Conservation (phyloP, 2,888 invertebrate genomes). For the Tyria jacobaeae region DNA sequence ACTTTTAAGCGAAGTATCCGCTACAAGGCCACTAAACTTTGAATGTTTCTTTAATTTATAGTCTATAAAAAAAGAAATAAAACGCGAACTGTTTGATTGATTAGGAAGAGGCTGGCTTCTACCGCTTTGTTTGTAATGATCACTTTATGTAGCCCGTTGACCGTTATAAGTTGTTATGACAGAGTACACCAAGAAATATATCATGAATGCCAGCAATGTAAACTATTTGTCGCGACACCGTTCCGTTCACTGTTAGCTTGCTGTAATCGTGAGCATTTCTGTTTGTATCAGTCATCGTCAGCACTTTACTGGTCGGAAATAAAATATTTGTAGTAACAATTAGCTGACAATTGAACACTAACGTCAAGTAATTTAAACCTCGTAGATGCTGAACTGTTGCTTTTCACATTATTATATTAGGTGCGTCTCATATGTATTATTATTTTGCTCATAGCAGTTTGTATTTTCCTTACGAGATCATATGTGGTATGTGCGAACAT, state of each 20-base stretch:
- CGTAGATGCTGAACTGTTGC: neutral
- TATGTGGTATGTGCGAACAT: neutral
- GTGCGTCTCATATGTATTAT: neutral
- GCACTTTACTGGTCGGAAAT: neutral
- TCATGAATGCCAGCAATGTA: conserved; percentile 42
- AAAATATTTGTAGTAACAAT: neutral
- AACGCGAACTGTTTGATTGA: neutral
- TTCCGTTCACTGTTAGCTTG: conserved; percentile 32
- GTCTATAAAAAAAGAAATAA: neutral
- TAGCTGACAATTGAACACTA: neutral
- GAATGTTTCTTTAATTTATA: neutral
- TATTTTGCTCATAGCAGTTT: no score
- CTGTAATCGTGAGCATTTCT: conserved; percentile 27
- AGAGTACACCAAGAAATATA: conserved; percentile 29
- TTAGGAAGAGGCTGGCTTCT: neutral
- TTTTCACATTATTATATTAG: neutral
- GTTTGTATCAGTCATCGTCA: conserved; percentile 11
- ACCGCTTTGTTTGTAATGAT: conserved; percentile 14
- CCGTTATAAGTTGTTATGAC: conserved; percentile 19
- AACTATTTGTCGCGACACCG: conserved; percentile 46
- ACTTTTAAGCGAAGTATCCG: no score
- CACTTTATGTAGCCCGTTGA: conserved; percentile 4
- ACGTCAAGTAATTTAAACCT: neutral
- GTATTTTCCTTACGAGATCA: no score
- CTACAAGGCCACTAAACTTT: no score